These are phyloP conservation scores for Periophthalmodon schlosseri DNA, from an alignment of 2,113 vertebrate genomes.

Conservation along the genomic window DNA sequence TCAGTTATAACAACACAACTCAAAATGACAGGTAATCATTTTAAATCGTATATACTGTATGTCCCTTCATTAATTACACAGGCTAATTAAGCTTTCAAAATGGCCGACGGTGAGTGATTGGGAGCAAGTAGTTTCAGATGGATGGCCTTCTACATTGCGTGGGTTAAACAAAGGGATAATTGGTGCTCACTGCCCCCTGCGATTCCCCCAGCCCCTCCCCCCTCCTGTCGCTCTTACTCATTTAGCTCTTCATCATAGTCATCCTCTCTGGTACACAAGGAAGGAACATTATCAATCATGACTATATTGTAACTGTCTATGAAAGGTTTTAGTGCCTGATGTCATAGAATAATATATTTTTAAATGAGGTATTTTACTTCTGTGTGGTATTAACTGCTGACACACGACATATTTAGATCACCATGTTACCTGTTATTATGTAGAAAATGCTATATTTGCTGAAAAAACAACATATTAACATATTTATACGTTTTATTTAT, in stretches of 20 bases:
- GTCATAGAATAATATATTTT: no score
- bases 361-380: no score
- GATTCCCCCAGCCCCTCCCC: slow-evolving; percentile 7
- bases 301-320: background rate
- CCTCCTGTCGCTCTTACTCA: slow-evolving; percentile 30
- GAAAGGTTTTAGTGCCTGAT: no score
- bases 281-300: slow-evolving; percentile 61
- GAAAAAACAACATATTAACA: no score
- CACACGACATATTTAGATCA: no score
- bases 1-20: slow-evolving; percentile 9
- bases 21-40: slow-evolving; percentile 15
- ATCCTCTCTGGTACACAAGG: slow-evolving; percentile 51
- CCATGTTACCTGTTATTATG: no score
- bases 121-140: slow-evolving; percentile 68
- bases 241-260: slow-evolving; percentile 65
- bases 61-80: slow-evolving; percentile 61
- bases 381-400: no score
- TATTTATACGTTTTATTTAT: no score
- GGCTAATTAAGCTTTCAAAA: slow-evolving; percentile 66
- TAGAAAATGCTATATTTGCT: no score
- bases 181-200: slow-evolving; percentile 42
- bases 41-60: slow-evolving; percentile 33
- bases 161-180: slow-evolving; percentile 73
- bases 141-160: slow-evolving; percentile 67
- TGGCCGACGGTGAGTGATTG: slow-evolving; percentile 65